Base-by-base conservation (phyloP, 2,797 vertebrate species). In the Arctocebus calabarensis region DNA sequence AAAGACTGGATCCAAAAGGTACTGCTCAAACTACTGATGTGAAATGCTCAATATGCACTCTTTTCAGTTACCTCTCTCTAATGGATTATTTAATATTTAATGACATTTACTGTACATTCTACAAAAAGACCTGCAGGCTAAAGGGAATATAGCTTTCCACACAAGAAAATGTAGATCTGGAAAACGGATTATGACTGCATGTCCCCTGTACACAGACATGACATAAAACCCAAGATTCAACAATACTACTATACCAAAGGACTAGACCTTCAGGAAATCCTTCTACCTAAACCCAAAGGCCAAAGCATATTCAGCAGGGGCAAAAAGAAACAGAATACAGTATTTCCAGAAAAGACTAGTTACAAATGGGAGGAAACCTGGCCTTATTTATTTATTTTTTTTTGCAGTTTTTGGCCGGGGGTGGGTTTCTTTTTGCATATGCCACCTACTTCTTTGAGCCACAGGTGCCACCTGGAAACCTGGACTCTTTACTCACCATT, bases 381-480 rank as follows among this genome's bases (percentile, higher is more conserved):
- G 96, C 40, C 40, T 40, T 40, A 3, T 40, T 40, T 40, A 40
- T 40, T 40, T 40, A 3, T 40, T 3, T 40, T 40, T 40, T 40
- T 40, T 40, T 40, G 40, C 40, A 40, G 40, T 40, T 40, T 40
- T 40, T 40, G 40, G 40, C 40, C 40, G 5, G 40, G 40, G 40
- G 5, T 40, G 40, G 40, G 40, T 40, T 40, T 40, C 40, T 40
- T 99, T 99, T 96, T 99, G 99, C 95, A 99, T 99, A 40, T 40
- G 40, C 40, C 40, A 40, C 40, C 40, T 40, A 40, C 40, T 40
- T 5, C 40, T 40, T 40, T 40, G 40, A 40, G 40, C 40, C 40
- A 40, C 40, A 40, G 98, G 99, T 99, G 97, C 99, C 99, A 57
- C 99, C 99, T 1, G 99, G 95, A 97, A 98, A 95, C 97, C 95